These are phyloP conservation scores for Lipotes vexillifer DNA, from an alignment of 2,113 vertebrate genomes.

Conservation along the genomic window DNA sequence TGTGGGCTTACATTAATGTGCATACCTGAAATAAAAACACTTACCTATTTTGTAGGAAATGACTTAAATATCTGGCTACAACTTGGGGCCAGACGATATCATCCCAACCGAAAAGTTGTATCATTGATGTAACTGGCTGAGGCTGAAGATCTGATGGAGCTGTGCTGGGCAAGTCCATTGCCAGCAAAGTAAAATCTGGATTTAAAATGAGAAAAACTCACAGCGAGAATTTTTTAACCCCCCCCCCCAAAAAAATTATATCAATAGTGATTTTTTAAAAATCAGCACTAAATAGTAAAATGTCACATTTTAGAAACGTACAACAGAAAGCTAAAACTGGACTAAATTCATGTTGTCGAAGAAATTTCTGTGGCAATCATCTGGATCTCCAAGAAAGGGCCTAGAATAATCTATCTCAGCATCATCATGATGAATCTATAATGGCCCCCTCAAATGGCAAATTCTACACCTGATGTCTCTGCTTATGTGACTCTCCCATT, in stretches of 20 bases:
- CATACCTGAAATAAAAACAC: slow-evolving; percentile 45
- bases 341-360: slow-evolving; percentile 2
- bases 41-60: slow-evolving; percentile 93
- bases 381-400: not conserved
- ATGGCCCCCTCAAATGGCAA: not conserved
- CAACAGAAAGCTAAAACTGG: slow-evolving; percentile 2
- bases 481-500: not conserved
- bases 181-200: slow-evolving; percentile 94
- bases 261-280: not conserved
- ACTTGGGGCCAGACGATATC: slow-evolving; percentile 93
- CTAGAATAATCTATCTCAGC: not conserved
- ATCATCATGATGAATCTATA: not conserved
- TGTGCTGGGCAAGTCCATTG: slow-evolving; percentile 89
- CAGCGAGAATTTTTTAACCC: not conserved
- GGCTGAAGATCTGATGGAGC: slow-evolving; percentile 94
- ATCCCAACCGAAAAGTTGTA: slow-evolving; percentile 96
- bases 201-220: slow-evolving; percentile 54
- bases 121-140: slow-evolving; percentile 87
- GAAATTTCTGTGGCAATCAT: not conserved
- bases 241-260: not conserved
- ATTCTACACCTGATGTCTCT: not conserved
- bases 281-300: not conserved
- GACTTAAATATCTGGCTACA: slow-evolving; percentile 92
- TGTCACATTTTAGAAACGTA: not conserved
- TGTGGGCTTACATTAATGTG: not conserved